phyloP scores from a whole-genome alignment of 2,797 vertebrate species.

The Tadarida brasiliensis region DNA sequence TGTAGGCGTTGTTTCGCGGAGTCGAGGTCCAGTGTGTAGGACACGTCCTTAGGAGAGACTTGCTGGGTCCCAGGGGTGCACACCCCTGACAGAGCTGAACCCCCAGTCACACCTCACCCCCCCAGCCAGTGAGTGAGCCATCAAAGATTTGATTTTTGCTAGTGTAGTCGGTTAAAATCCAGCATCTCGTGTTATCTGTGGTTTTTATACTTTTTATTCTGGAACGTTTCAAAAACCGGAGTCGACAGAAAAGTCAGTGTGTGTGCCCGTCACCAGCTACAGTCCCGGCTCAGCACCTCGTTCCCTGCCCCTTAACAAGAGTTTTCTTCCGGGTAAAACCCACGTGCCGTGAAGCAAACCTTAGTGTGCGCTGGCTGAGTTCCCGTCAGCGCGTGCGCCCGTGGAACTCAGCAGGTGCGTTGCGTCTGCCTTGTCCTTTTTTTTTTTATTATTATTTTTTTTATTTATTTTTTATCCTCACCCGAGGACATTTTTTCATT shows the following conservation, averaged over 20 bases:
- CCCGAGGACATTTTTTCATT: too few relatives aligned
- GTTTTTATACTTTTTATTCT: not conserved
- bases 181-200: too few relatives aligned
- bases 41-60: not conserved
- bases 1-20: rapidly evolving
- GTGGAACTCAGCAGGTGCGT: not conserved
- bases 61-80: not conserved
- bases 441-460: too few relatives aligned
- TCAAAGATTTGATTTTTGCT: not conserved
- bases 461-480: not conserved
- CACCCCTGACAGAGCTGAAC: rapidly evolving
- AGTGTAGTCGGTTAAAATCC: rapidly evolving
- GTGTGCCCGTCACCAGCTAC: not conserved
- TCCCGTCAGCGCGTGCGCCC: rapidly evolving
- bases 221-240: not conserved
- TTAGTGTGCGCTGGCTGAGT: too few relatives aligned
- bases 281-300: not conserved
- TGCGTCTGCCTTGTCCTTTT: not conserved
- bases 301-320: too few relatives aligned
- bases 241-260: not conserved
- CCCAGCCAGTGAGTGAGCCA: rapidly evolving
- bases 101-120: rapidly evolving
- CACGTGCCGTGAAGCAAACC: not conserved
- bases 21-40: not conserved
- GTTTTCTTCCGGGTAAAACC: not conserved